These are phyloP conservation scores for Hipposideros larvatus DNA, from an alignment of 2,797 vertebrate species.

Conservation along the genomic window DNA sequence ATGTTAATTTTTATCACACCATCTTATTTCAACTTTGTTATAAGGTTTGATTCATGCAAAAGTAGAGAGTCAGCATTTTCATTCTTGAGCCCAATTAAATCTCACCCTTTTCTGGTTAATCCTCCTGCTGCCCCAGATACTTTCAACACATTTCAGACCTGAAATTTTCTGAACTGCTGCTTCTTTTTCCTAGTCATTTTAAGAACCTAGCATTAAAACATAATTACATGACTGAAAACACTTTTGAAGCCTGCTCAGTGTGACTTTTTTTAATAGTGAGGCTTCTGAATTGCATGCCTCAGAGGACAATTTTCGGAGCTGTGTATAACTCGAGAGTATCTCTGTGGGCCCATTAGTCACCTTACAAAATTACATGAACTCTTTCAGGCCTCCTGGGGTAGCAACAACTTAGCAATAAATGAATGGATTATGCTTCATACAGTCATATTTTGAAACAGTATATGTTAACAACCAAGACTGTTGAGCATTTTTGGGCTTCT, in stretches of 20 bases:
- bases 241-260: slow-evolving; percentile 68
- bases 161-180: slow-evolving; percentile 52
- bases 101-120: neutral
- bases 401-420: slow-evolving; percentile 62
- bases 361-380: slow-evolving; percentile 53
- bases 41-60: slow-evolving; percentile 11
- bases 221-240: slow-evolving; percentile 71
- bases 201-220: slow-evolving; percentile 68
- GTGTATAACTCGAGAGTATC: neutral
- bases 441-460: slow-evolving; percentile 56
- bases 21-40: slow-evolving; percentile 16
- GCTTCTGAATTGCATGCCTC: slow-evolving; percentile 56
- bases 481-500: neutral
- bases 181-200: slow-evolving; percentile 71
- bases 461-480: slow-evolving; percentile 46
- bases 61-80: neutral
- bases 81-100: slow-evolving; percentile 34
- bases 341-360: slow-evolving; percentile 52
- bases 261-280: slow-evolving; percentile 67
- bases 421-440: slow-evolving; percentile 32
- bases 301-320: slow-evolving; percentile 46
- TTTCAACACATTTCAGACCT: slow-evolving; percentile 60
- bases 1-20: slow-evolving; percentile 11
- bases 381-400: neutral
- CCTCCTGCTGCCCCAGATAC: slow-evolving; percentile 46